Evolutionary conservation across 2,113 vertebrate species (phyloP).

Genomic region (Cyprinodon tularosa): DNA sequence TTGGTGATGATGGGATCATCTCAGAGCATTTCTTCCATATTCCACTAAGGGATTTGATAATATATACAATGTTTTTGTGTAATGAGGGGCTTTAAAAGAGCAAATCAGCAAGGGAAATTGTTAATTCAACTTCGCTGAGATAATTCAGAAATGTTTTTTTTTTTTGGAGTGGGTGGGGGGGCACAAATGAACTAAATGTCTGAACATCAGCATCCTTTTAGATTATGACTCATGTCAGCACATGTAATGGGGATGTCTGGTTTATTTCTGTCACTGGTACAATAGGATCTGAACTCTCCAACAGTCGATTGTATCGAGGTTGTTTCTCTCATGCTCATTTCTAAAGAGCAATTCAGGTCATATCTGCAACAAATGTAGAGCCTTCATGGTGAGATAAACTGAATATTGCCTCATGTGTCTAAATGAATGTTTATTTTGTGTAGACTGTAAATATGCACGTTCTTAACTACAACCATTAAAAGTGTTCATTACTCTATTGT

Average conservation of each 20-base stretch:
- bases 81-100: constrained; percentile 75
- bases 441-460: background rate
- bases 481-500: background rate
- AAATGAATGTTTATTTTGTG: background rate
- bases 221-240: constrained; percentile 51
- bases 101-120: constrained; percentile 73
- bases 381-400: background rate
- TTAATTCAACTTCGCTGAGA: constrained; percentile 73
- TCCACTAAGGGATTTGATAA: constrained; percentile 72
- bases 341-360: constrained; percentile 24
- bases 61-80: constrained; percentile 71
- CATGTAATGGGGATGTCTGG: constrained; percentile 31
- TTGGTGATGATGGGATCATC: constrained; percentile 68
- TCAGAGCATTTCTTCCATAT: constrained; percentile 48
- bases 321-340: constrained; percentile 24
- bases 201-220: constrained; percentile 49
- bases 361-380: constrained; percentile 6
- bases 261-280: constrained; percentile 51
- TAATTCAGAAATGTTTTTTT: constrained; percentile 43
- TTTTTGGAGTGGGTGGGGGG: constrained; percentile 14
- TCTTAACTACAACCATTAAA: background rate
- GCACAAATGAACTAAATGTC: constrained; percentile 47
- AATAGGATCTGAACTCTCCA: constrained; percentile 37
- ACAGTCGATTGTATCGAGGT: constrained; percentile 54
- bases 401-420: background rate